Evolutionary conservation across 2,797 vertebrate genomes (phyloP).

Genomic region (Hyperoplus lanceolatus): DNA sequence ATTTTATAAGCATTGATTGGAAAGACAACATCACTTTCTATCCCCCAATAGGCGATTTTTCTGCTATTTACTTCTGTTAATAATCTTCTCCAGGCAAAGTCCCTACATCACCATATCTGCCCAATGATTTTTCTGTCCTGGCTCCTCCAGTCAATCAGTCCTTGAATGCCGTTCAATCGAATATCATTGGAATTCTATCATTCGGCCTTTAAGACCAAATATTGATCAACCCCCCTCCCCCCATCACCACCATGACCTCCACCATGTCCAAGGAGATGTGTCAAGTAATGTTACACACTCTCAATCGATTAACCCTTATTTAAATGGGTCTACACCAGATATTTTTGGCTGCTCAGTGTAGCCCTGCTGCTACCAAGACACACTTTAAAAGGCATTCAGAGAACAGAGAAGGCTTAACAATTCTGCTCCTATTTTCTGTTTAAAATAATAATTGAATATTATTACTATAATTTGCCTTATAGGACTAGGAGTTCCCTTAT

Average conservation of each 20-base stretch:
- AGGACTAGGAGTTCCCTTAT: too few relatives aligned
- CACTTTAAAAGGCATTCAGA: too few relatives aligned
- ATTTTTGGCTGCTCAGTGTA: too few relatives aligned
- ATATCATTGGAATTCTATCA: slow-evolving; percentile 14
- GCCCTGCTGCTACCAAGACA: too few relatives aligned
- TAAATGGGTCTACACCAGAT: too few relatives aligned
- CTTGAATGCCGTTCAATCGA: not conserved
- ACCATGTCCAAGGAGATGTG: not conserved
- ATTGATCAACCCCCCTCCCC: not conserved
- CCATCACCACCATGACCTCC: not conserved
- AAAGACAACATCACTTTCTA: not conserved
- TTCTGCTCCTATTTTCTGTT: too few relatives aligned
- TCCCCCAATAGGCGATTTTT: not conserved
- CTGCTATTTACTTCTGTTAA: not conserved
- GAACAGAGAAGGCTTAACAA: too few relatives aligned
- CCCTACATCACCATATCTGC: not conserved
- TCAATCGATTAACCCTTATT: too few relatives aligned
- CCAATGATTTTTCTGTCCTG: not conserved
- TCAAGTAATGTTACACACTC: too few relatives aligned
- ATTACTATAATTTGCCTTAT: too few relatives aligned
- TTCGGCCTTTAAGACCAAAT: not conserved
- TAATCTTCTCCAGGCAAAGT: not conserved
- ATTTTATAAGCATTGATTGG: too few relatives aligned
- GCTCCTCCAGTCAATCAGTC: not conserved
- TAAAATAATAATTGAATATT: too few relatives aligned